phyloP scores from a whole-genome alignment of 2,797 vertebrate genomes.

The Argya squamiceps region DNA sequence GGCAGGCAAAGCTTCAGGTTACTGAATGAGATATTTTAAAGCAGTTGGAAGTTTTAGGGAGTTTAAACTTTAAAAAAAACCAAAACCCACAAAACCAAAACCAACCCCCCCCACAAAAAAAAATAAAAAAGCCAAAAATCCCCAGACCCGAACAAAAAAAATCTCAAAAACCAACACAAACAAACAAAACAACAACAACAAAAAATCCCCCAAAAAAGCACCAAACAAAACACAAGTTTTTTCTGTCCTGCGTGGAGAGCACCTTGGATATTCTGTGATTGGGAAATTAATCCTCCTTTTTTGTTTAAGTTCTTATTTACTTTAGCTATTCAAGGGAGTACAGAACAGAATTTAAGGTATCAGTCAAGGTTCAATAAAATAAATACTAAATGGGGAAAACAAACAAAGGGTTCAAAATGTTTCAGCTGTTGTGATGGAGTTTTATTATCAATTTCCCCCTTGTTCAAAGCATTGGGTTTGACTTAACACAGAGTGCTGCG shows the following conservation, averaged over 20 bases:
- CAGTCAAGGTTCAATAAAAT: neutral
- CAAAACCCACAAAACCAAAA: neutral
- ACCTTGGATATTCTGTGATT: neutral
- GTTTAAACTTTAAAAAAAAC: neutral
- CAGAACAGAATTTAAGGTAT: neutral
- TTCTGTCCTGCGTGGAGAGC: neutral
- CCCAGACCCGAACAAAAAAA: neutral
- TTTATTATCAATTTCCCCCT: neutral
- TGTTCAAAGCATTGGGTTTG: neutral
- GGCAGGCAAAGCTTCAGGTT: neutral
- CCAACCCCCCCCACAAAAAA: neutral
- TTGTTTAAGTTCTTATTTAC: neutral
- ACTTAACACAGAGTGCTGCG: neutral
- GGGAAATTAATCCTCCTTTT: neutral
- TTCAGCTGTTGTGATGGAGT: neutral
- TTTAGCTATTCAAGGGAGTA: neutral
- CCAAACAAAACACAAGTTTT: neutral
- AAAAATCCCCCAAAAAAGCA: too few species aligned
- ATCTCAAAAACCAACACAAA: too few species aligned
- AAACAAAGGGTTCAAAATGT: neutral
- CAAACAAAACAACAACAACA: neutral
- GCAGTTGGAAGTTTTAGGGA: neutral
- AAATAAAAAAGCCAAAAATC: too few species aligned
- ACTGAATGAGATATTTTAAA: neutral
- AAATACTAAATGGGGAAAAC: neutral